These are phyloP conservation scores for Emmelina monodactyla DNA, from an alignment of 2,888 invertebrate species.

Conservation along the genomic window DNA sequence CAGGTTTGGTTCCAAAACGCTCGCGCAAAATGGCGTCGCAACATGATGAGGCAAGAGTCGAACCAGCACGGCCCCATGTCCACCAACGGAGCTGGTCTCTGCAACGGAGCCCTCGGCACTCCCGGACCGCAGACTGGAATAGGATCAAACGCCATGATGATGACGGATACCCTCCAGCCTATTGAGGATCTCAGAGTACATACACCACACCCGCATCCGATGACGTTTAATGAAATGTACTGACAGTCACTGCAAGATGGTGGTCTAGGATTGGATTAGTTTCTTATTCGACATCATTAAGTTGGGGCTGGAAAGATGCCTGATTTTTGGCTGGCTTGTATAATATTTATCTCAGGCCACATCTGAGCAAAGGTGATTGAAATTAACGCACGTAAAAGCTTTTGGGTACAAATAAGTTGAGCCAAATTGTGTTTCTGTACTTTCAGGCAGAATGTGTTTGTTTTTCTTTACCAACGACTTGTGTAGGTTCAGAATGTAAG, in stretches of 20 bases:
- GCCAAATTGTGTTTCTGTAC: too few species aligned
- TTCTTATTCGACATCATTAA: too few species aligned
- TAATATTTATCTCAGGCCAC: too few species aligned
- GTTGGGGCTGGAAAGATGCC: too few species aligned
- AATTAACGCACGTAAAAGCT: too few species aligned
- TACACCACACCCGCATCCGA: slow-evolving; percentile 39
- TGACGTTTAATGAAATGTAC: slow-evolving; percentile 48
- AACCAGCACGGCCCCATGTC: slow-evolving; percentile 23
- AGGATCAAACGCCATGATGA: slow-evolving; percentile 28
- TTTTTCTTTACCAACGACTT: too few species aligned
- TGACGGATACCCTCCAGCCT: slow-evolving; percentile 36
- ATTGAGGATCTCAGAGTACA: slow-evolving; percentile 48
- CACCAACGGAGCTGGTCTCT: slow-evolving; percentile 28
- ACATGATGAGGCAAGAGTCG: slow-evolving; percentile 85
- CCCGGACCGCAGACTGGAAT: slow-evolving; percentile 22
- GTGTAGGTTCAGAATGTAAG: too few species aligned
- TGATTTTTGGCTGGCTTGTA: too few species aligned
- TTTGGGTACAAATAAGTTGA: too few species aligned
- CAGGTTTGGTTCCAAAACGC: slow-evolving; percentile 99
- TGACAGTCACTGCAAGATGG: slow-evolving; percentile 34
- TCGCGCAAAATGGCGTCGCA: slow-evolving; percentile 96
- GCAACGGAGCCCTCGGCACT: slow-evolving; percentile 25
- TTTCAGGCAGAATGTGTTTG: too few species aligned
- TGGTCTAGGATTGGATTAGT: too few species aligned
- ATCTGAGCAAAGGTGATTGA: too few species aligned